Conservation (phyloP, 2,888 invertebrate species). For the Stenodera caucasica region DNA sequence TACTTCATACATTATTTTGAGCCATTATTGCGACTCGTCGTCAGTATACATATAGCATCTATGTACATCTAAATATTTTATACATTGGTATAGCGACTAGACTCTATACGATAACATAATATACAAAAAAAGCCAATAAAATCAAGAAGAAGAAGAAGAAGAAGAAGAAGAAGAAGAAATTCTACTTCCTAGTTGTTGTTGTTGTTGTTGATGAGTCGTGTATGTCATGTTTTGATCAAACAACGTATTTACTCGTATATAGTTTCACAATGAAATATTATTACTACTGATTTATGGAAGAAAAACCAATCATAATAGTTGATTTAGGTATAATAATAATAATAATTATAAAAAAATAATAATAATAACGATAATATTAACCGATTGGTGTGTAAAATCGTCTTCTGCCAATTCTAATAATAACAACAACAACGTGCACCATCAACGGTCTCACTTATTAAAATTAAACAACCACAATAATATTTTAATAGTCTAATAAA, state of each 20-base stretch:
- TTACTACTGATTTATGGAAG: not conserved
- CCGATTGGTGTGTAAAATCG: constrained; percentile 2
- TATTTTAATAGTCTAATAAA: constrained; percentile 32
- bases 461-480: constrained; percentile 23
- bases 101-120: not conserved
- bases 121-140: too few relatives aligned
- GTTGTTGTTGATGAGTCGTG: not conserved
- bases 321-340: too few relatives aligned
- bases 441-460: constrained; percentile 19
- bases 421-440: constrained; percentile 13
- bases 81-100: constrained; percentile 9
- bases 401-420: constrained; percentile 18
- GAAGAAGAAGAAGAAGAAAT: not conserved
- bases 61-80: too few relatives aligned
- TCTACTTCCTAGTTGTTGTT: not conserved
- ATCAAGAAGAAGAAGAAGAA: not conserved
- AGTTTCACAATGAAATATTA: too few relatives aligned
- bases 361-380: not conserved
- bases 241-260: not conserved
- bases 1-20: constrained; percentile 50
- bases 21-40: constrained; percentile 27
- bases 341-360: too few relatives aligned
- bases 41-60: constrained; percentile 26
- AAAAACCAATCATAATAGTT: not conserved
- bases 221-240: not conserved